Conservation (phyloP, 35 echinoderm and acorn worm species). For the Diadema setosum region DNA sequence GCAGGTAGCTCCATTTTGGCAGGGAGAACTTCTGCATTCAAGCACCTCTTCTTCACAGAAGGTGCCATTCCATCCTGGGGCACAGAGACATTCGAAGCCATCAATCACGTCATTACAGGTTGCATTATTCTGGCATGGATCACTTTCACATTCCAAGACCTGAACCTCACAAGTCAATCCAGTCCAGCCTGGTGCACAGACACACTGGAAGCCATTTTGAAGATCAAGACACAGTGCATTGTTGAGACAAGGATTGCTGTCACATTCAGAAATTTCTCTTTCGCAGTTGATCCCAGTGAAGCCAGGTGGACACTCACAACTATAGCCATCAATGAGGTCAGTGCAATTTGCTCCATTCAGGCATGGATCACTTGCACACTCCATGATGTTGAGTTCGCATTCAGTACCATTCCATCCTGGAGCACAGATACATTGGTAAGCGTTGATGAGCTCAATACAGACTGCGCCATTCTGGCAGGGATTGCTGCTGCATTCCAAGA, state of each 20-base stretch:
- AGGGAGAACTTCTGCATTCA: slow-evolving; percentile 44
- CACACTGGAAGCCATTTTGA: slow-evolving; percentile 28
- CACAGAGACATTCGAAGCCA: slow-evolving; percentile 54
- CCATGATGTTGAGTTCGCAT: background rate
- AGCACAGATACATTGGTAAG: slow-evolving; percentile 13
- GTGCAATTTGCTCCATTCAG: slow-evolving; percentile 19
- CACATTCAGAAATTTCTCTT: background rate
- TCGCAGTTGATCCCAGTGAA: background rate
- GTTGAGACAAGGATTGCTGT: slow-evolving; percentile 42
- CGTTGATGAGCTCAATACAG: background rate
- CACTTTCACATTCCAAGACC: slow-evolving; percentile 55
- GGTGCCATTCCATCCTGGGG: slow-evolving; percentile 34
- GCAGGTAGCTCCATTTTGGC: slow-evolving; percentile 68
- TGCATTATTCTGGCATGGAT: slow-evolving; percentile 68
- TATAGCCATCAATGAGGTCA: background rate
- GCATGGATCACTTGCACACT: slow-evolving; percentile 22
- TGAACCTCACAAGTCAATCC: slow-evolving; percentile 51
- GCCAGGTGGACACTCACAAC: background rate
- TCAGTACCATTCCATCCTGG: background rate
- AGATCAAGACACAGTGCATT: slow-evolving; percentile 60
- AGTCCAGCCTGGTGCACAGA: slow-evolving; percentile 46
- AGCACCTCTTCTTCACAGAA: slow-evolving; percentile 64
- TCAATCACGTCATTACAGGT: slow-evolving; percentile 40
- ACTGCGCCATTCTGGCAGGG: slow-evolving; percentile 16
- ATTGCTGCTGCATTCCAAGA: slow-evolving; percentile 45